Percentiles rank a stretch among this genome's conserved stretches.
Conservation (phyloP, 2,888 invertebrate genomes). For the Camponotus fellah region DNA sequence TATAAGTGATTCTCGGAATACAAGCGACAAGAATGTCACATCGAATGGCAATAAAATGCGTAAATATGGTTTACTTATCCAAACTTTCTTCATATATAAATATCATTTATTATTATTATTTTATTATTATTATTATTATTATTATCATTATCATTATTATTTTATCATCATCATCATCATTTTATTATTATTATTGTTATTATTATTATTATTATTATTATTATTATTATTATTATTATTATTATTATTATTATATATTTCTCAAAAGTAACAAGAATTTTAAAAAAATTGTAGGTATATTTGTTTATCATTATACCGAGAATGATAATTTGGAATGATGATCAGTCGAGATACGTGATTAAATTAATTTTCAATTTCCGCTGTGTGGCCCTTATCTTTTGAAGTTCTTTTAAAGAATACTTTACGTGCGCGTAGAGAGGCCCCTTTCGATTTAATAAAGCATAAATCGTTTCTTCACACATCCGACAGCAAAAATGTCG, state of each 20-base stretch:
- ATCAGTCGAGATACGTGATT: background rate
- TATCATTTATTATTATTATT: background rate
- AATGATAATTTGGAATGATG: background rate
- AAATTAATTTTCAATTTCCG: background rate
- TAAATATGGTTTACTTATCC: constrained; percentile 4
- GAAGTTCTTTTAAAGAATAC: background rate
- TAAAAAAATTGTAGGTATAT: background rate
- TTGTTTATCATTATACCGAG: background rate
- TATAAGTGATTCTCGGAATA: constrained; percentile 10
- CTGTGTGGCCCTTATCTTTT: background rate
- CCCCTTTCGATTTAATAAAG: constrained; percentile 25
- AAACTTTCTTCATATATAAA: background rate
- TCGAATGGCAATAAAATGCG: background rate
- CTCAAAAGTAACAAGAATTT: background rate
- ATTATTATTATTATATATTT: background rate
- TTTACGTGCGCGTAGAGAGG: background rate
- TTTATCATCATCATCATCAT: too few species aligned
- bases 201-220: background rate
- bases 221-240: background rate
- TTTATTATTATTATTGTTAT: background rate
- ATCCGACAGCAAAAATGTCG: constrained; percentile 24
- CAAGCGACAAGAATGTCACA: background rate
- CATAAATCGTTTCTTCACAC: constrained; percentile 31
- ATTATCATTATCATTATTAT: background rate
- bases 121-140: background rate